phyloP scores from a whole-genome alignment of 2,797 vertebrate species.

The Macrochelys suwanniensis region DNA sequence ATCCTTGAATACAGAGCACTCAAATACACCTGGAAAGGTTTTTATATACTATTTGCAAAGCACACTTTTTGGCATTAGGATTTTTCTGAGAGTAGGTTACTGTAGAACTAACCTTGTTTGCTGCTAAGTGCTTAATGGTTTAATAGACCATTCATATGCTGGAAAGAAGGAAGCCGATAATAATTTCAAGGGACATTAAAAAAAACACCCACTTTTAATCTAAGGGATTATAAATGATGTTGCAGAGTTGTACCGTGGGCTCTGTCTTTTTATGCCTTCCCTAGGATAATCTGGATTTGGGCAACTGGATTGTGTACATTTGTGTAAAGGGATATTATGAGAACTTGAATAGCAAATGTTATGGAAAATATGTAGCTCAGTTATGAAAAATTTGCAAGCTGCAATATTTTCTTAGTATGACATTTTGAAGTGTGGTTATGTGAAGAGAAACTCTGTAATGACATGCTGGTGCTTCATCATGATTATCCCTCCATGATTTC shows the following conservation, averaged over 20 bases:
- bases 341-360: not conserved
- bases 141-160: conserved; percentile 27
- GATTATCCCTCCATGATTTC: not conserved
- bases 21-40: not conserved
- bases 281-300: not conserved
- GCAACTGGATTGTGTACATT: not conserved
- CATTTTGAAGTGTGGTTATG: not conserved
- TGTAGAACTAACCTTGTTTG: conserved; percentile 25
- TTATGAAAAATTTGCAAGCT: not conserved
- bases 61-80: not conserved
- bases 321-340: not conserved
- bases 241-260: not conserved
- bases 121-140: not conserved
- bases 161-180: not conserved
- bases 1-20: not conserved
- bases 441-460: not conserved
- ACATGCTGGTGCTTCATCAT: not conserved
- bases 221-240: conserved; percentile 51
- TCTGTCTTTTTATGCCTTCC: not conserved
- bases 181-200: conserved; percentile 27
- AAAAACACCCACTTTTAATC: conserved; percentile 66
- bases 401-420: not conserved
- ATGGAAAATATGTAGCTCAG: not conserved
- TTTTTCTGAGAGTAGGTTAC: not conserved
- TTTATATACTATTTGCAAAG: not conserved